A percentile compares a stretch with the other conserved stretches of the same genome.
Evolutionary conservation across 2,888 invertebrate species (phyloP).

Genomic region (Prenolepis imparis): DNA sequence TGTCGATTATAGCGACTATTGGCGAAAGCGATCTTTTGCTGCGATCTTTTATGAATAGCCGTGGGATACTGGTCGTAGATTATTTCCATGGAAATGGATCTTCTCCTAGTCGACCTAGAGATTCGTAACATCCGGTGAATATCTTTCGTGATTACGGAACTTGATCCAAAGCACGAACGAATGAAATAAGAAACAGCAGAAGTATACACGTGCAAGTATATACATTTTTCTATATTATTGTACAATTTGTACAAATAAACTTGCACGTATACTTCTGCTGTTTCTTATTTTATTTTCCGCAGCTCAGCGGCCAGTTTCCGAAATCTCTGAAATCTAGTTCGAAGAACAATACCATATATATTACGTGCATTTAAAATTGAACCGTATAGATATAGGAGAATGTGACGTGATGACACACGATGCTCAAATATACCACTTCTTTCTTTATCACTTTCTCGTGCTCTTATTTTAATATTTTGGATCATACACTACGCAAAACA

Average conservation of each 20-base stretch:
- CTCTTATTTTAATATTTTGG: neutral
- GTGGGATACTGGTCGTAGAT: constrained; percentile 31
- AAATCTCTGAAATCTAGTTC: neutral
- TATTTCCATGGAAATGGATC: neutral
- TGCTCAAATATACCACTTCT: neutral
- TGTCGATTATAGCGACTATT: constrained; percentile 74
- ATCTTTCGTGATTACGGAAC: neutral
- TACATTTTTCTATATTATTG: too few species aligned
- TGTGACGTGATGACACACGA: neutral
- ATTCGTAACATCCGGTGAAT: neutral
- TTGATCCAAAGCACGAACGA: too few species aligned
- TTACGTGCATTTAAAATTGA: constrained; percentile 1
- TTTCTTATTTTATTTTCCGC: neutral
- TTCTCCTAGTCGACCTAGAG: neutral
- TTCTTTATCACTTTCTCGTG: neutral
- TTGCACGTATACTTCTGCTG: too few species aligned
- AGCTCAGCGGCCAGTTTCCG: neutral
- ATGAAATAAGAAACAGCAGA: too few species aligned
- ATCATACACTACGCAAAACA: too few species aligned
- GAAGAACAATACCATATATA: neutral
- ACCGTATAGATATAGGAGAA: neutral
- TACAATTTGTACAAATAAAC: too few species aligned
- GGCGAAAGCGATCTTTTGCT: constrained; percentile 81
- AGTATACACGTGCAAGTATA: too few species aligned
- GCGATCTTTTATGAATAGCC: constrained; percentile 55